phyloP scores from a whole-genome alignment of 2,797 vertebrate genomes.

The Schizothorax lantsangensis region DNA sequence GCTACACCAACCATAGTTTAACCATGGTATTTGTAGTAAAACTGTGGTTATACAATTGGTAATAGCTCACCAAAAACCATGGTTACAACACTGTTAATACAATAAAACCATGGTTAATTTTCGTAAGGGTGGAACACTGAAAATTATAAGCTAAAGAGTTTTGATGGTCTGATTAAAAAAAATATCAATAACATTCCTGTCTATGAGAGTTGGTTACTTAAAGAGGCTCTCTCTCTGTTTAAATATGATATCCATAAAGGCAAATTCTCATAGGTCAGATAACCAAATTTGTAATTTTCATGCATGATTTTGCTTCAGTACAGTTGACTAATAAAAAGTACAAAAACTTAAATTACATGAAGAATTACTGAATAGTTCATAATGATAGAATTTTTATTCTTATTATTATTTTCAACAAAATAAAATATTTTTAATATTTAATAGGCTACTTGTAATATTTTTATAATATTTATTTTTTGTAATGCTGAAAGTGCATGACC shows the following conservation, averaged over 20 bases:
- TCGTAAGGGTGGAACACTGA: background rate
- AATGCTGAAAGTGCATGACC: background rate
- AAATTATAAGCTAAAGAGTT: background rate
- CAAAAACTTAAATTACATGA: background rate
- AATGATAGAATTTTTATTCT: background rate
- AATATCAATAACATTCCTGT: background rate
- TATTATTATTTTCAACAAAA: background rate
- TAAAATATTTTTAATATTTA: background rate
- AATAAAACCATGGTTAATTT: background rate
- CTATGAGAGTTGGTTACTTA: background rate
- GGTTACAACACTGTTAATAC: background rate
- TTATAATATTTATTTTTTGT: background rate
- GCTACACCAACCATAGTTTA: background rate
- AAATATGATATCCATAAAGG: background rate
- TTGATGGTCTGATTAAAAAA: conserved; percentile 29
- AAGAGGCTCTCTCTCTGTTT: background rate
- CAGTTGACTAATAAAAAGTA: background rate
- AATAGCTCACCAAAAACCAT: background rate
- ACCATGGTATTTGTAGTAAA: background rate
- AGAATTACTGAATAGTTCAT: background rate
- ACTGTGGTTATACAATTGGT: background rate
- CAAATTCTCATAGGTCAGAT: background rate
- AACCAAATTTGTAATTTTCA: background rate
- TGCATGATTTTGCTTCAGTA: background rate
- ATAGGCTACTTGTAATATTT: background rate